Percentiles rank a stretch among this genome's conserved stretches.
phyloP scores from a whole-genome alignment of 2,888 invertebrate genomes.

The Apamea sordens region DNA sequence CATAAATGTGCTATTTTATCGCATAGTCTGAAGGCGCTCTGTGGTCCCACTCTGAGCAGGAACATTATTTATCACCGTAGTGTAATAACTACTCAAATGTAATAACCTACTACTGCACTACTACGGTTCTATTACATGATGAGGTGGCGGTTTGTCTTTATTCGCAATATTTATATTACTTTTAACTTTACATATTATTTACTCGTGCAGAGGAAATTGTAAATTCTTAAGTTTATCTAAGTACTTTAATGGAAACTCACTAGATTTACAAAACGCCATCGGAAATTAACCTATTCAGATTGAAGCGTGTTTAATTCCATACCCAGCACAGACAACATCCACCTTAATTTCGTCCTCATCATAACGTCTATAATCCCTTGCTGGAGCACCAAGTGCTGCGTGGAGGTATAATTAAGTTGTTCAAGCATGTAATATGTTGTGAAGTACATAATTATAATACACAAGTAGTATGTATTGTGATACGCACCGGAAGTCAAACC shows the following conservation, averaged over 20 bases:
- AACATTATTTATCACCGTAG: neutral
- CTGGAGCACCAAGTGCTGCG: neutral
- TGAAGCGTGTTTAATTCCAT: slow-evolving; percentile 9
- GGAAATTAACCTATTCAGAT: slow-evolving; percentile 28
- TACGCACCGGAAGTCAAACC: slow-evolving; percentile 18
- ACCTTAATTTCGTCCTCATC: neutral
- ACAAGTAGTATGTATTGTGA: slow-evolving; percentile 11
- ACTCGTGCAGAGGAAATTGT: neutral
- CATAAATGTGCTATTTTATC: slow-evolving; percentile 17
- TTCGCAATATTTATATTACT: neutral
- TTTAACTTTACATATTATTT: neutral
- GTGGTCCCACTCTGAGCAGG: neutral
- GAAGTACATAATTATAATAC: slow-evolving; percentile 29
- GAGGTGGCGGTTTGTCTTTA: neutral
- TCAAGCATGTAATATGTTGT: slow-evolving; percentile 23
- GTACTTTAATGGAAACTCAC: slow-evolving; percentile 14
- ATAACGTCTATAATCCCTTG: slow-evolving; percentile 23
- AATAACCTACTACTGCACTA: neutral
- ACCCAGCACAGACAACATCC: neutral
- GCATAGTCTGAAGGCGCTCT: neutral
- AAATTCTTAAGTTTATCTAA: neutral
- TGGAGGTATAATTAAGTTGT: slow-evolving; percentile 37
- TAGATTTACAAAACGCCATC: slow-evolving; percentile 27
- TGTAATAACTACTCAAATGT: too few relatives aligned
- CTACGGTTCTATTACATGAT: neutral